Base-by-base conservation (phyloP, 2,113 vertebrate species). In the Drymodes brunneopygia region DNA sequence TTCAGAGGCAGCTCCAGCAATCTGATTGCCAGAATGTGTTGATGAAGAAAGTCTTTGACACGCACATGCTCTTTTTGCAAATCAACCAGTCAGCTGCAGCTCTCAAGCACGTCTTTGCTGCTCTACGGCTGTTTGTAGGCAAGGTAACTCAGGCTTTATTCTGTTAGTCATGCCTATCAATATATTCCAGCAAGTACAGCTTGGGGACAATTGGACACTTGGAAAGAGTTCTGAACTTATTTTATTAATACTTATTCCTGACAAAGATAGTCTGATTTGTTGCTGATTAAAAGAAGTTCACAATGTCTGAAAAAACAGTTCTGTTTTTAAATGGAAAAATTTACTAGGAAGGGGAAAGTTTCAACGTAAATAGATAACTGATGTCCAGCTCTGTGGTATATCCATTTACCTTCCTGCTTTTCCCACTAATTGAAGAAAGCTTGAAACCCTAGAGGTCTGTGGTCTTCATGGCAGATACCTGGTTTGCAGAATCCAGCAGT, bases 41-140 rank as follows among this genome's bases (percentile, higher is more conserved):
- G 97, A 99, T 99, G 99, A 99, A 99, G 97, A 99, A 99, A 96
- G 98, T 99, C 69, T 99, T 99, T 95, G 99, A 99, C 96, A 99
- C 99, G 8, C 99, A 99, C 96, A 98, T 99, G 93, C 99, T 99
- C 88, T 99, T 99, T 97, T 98, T 99, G 96, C 99, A 99, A 98
- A 99, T 99, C 97, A 99, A 99, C 97, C 99, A 99, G 94, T 99
- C 99, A 10, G 98, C 99, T 47, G 93, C 97, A 67, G 99, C 99
- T 4, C 98, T 99, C 72, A 98, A 98, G 44, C 99, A 99, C 0
- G 97, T 99, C 75, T 99, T 99, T 90, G 99, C 99, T 83, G 98
- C 98, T 33, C 96, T 99, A 25, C 98, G 99, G 54, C 98, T 99
- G 81, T 99, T 99, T 96, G 98, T 99, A 13, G 98, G 98, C 97